Percentiles rank a stretch among this genome's conserved stretches.
Evolutionary conservation across 2,113 vertebrate genomes (phyloP).

Genomic region (Cebidichthys violaceus): DNA sequence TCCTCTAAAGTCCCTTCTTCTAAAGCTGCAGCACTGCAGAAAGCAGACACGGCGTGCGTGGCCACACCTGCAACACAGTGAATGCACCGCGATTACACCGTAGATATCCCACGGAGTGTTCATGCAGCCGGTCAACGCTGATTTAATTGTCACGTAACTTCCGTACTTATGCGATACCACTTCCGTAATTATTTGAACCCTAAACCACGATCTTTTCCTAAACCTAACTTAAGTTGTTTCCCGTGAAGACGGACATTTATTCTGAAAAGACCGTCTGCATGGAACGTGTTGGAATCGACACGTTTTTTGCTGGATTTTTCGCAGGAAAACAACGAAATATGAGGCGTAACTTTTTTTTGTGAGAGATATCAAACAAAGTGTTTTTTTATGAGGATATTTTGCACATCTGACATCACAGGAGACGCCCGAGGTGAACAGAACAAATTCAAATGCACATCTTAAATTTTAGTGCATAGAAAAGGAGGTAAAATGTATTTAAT

Average conservation of each 20-base stretch:
- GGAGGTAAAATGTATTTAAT: neutral
- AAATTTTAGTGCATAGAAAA: neutral
- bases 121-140: too few species aligned
- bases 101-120: too few species aligned
- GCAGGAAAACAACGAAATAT: neutral
- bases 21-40: neutral
- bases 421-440: neutral
- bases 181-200: too few species aligned
- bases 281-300: neutral
- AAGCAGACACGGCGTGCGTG: neutral
- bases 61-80: neutral
- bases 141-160: too few species aligned
- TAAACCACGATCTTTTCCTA: too few species aligned
- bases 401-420: neutral
- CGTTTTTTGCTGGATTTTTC: too few species aligned
- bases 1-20: constrained; percentile 24
- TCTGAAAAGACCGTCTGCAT: neutral
- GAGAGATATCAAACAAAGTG: neutral
- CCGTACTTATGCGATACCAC: too few species aligned
- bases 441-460: neutral
- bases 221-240: too few species aligned
- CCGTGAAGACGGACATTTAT: too few species aligned
- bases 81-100: too few species aligned
- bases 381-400: too few species aligned
- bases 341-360: neutral